Conservation (phyloP, 2,888 invertebrate species). For the Deilephila elpenor region DNA sequence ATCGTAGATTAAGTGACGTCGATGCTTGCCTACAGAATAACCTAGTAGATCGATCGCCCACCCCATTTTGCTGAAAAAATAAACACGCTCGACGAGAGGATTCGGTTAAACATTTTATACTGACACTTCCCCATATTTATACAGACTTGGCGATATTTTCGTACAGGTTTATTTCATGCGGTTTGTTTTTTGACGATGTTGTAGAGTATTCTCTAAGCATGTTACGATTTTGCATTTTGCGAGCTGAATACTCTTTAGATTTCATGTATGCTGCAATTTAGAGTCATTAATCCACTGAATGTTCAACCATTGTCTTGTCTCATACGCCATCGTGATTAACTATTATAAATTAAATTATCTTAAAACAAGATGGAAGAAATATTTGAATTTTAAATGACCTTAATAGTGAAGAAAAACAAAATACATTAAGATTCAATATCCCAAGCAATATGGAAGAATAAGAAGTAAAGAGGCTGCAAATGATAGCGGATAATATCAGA, state of each 20-base stretch:
- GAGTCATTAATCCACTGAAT: too few relatives aligned
- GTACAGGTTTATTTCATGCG: neutral
- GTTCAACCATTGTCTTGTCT: too few relatives aligned
- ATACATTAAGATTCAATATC: neutral
- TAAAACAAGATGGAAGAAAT: too few relatives aligned
- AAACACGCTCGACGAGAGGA: constrained; percentile 41
- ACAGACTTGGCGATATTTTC: constrained; percentile 15
- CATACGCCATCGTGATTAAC: too few relatives aligned
- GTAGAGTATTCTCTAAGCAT: neutral
- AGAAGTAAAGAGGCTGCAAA: neutral
- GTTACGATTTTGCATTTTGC: neutral
- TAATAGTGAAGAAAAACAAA: neutral
- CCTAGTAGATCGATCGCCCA: constrained; percentile 58
- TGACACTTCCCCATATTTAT: constrained; percentile 7
- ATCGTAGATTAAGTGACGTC: constrained; percentile 69
- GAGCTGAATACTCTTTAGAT: neutral
- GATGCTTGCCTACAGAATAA: constrained; percentile 58
- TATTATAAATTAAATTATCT: too few relatives aligned
- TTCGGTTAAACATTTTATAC: constrained; percentile 30
- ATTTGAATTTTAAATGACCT: too few relatives aligned
- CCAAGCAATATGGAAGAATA: neutral
- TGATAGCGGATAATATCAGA: constrained; percentile 2
- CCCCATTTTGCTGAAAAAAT: constrained; percentile 59
- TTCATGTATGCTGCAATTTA: too few relatives aligned
- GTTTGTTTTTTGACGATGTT: neutral